These are phyloP conservation scores for Pogonocichla stellata DNA, from an alignment of 2,113 vertebrate species.

Conservation along the genomic window DNA sequence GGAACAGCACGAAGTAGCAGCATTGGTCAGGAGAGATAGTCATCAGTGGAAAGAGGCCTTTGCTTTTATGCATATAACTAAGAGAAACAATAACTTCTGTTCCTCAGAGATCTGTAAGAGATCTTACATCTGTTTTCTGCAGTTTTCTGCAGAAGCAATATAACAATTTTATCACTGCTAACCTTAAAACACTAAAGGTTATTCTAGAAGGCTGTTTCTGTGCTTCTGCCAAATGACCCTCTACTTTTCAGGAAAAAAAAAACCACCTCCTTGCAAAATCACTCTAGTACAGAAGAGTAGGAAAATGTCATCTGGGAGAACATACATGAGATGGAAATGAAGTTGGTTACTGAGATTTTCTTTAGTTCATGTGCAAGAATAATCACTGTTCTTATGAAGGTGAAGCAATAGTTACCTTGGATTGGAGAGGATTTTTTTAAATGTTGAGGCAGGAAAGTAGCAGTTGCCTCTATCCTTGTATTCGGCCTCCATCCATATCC, in stretches of 20 bases:
- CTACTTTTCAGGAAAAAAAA: neutral
- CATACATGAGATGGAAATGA: neutral
- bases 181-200: neutral
- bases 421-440: neutral
- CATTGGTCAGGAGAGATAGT: neutral
- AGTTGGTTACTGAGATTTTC: neutral
- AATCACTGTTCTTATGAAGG: neutral
- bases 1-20: neutral
- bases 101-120: neutral
- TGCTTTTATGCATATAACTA: neutral
- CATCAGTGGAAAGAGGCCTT: neutral
- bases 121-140: neutral
- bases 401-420: neutral
- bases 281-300: neutral
- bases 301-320: neutral
- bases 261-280: neutral
- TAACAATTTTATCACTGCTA: neutral
- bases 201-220: neutral
- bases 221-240: neutral
- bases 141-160: neutral
- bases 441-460: neutral
- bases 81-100: neutral
- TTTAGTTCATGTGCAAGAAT: neutral
- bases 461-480: neutral
- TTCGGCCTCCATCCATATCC: neutral